A percentile compares a stretch with the other conserved stretches of the same genome.
Conservation (phyloP, 2,113 vertebrate species). For the Ia io region DNA sequence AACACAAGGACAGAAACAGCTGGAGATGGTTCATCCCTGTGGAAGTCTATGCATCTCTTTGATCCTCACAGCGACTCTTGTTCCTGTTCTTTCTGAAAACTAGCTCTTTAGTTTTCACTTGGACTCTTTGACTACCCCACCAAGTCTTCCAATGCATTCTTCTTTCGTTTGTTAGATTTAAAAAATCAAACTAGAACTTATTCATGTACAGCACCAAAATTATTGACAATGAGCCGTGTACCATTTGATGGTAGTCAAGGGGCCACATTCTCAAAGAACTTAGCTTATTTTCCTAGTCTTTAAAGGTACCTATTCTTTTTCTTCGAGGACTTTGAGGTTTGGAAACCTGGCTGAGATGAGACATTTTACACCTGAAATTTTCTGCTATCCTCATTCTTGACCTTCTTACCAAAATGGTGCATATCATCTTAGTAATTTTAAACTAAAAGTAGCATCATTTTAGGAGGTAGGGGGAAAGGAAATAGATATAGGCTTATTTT, state of each 20-base stretch:
- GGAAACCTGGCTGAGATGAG: neutral
- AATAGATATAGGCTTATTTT: neutral
- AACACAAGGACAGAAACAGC: neutral
- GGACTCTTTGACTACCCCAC: neutral
- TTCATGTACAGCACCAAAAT: neutral
- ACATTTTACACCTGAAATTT: neutral
- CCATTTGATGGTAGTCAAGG: neutral
- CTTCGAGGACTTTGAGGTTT: neutral
- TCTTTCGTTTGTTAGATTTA: neutral
- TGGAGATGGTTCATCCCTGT: neutral
- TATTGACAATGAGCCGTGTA: neutral
- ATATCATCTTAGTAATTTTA: neutral
- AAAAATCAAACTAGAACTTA: slow-evolving; percentile 5
- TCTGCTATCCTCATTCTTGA: neutral
- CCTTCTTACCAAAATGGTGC: neutral
- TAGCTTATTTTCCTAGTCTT: neutral
- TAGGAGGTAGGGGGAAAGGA: neutral
- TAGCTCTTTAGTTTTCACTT: neutral
- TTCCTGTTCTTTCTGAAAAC: neutral
- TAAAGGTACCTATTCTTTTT: neutral
- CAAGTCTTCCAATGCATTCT: neutral
- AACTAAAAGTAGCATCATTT: neutral
- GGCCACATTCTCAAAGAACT: neutral
- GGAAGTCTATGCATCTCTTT: neutral
- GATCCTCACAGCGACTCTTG: neutral